These are phyloP conservation scores for Sebastes hubbsi DNA, from an alignment of 2,797 vertebrate genomes.

Conservation along the genomic window DNA sequence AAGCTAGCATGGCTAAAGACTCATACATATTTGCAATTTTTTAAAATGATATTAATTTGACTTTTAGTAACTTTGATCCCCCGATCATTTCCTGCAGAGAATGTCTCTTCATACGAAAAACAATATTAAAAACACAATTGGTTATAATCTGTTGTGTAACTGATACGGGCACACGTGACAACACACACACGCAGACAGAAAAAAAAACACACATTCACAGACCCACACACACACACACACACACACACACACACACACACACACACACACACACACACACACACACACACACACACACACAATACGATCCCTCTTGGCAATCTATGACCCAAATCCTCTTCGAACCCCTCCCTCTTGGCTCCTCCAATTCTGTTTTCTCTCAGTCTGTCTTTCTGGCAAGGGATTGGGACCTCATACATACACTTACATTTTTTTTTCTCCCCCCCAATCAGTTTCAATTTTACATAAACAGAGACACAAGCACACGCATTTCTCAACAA, in stretches of 20 bases:
- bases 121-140: slow-evolving; percentile 17
- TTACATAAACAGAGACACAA: slow-evolving; percentile 33
- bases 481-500: slow-evolving; percentile 10
- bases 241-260: background rate
- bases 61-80: background rate
- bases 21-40: background rate
- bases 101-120: background rate
- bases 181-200: background rate
- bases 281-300: slow-evolving; percentile 24
- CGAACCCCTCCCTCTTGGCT: slow-evolving; percentile 69
- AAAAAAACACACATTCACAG: slow-evolving; percentile 40
- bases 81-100: background rate
- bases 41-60: background rate
- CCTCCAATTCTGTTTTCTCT: slow-evolving; percentile 57
- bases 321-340: slow-evolving; percentile 80
- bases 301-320: slow-evolving; percentile 74
- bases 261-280: background rate
- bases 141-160: slow-evolving; percentile 46
- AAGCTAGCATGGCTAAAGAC: background rate
- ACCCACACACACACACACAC: slow-evolving; percentile 7
- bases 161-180: slow-evolving; percentile 26
- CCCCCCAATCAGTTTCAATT: slow-evolving; percentile 25
- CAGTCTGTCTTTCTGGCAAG: slow-evolving; percentile 66
- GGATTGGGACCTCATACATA: slow-evolving; percentile 57
- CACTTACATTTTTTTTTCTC: background rate